Evolutionary conservation across 1,140 invertebrate genomes (phyloP).

Genomic region (Gryllus bimaculatus): DNA sequence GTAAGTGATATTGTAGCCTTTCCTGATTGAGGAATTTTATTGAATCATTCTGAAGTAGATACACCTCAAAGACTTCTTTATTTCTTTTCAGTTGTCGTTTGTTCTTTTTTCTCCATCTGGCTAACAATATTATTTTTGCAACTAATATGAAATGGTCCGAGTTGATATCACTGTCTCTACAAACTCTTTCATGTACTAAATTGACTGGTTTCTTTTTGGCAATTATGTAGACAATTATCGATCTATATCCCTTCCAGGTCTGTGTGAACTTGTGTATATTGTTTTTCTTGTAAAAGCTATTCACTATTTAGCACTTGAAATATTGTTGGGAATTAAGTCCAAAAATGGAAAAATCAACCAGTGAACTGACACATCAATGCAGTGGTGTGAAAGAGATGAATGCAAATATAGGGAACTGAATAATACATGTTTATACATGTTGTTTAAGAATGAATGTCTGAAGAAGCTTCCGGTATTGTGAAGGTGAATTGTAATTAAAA

Average conservation of each 20-base stretch:
- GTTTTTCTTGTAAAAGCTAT: conserved; percentile 3
- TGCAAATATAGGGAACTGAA: too few species aligned
- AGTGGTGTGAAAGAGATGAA: too few species aligned
- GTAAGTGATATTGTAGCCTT: neutral
- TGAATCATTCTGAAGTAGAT: neutral
- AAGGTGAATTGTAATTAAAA: too few species aligned
- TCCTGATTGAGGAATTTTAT: neutral
- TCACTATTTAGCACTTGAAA: neutral
- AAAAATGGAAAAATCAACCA: too few species aligned
- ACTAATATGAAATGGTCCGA: neutral
- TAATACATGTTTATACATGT: too few species aligned
- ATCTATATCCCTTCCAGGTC: neutral
- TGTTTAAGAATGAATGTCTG: too few species aligned
- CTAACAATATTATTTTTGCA: neutral
- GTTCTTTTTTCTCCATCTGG: neutral
- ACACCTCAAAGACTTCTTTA: neutral
- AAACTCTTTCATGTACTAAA: neutral
- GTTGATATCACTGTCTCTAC: neutral
- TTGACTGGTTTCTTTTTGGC: neutral
- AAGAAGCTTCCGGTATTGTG: too few species aligned
- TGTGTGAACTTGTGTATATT: neutral
- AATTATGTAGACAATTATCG: conserved; percentile 7
- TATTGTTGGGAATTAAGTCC: too few species aligned
- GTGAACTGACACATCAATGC: too few species aligned
- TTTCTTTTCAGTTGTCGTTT: neutral